phyloP scores from a whole-genome alignment of 2,888 invertebrate genomes.

The Torymus auratus region DNA sequence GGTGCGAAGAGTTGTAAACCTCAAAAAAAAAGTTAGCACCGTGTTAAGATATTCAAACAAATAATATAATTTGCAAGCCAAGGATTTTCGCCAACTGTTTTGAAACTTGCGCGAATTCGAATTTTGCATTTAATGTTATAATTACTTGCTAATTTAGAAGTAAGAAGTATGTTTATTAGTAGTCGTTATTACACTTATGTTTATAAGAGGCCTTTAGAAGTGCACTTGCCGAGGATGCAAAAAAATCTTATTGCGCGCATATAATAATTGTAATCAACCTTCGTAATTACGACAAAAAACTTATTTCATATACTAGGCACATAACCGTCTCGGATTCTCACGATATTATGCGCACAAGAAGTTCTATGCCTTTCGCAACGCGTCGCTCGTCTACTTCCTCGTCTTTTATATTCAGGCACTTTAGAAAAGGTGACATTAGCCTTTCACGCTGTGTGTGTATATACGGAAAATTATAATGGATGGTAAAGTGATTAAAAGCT shows the following conservation, averaged over 20 bases:
- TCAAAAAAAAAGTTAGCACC: too few species aligned
- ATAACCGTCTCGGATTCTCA: conserved; percentile 48
- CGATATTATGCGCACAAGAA: conserved; percentile 44
- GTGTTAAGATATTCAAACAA: too few species aligned
- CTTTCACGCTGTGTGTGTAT: conserved; percentile 3
- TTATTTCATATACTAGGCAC: conserved; percentile 17
- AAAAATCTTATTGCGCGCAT: conserved; percentile 34
- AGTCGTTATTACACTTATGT: too few species aligned
- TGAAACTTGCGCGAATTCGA: too few species aligned
- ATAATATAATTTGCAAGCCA: too few species aligned
- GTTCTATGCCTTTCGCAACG: conserved; percentile 24
- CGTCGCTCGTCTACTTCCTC: conserved; percentile 38
- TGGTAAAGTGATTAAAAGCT: too few species aligned
- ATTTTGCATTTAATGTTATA: too few species aligned
- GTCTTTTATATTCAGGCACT: conserved; percentile 12
- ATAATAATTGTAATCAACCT: conserved; percentile 44
- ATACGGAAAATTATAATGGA: neutral
- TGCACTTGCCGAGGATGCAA: conserved; percentile 1
- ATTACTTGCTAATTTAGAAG: too few species aligned
- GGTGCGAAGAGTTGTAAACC: too few species aligned
- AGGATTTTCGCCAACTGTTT: too few species aligned
- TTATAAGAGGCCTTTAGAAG: neutral
- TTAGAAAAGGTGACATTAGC: conserved; percentile 36
- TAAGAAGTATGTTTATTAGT: too few species aligned
- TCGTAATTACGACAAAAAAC: conserved; percentile 35